Base-by-base conservation (phyloP, 2,113 vertebrate species). In the Sisor rabdophorus region DNA sequence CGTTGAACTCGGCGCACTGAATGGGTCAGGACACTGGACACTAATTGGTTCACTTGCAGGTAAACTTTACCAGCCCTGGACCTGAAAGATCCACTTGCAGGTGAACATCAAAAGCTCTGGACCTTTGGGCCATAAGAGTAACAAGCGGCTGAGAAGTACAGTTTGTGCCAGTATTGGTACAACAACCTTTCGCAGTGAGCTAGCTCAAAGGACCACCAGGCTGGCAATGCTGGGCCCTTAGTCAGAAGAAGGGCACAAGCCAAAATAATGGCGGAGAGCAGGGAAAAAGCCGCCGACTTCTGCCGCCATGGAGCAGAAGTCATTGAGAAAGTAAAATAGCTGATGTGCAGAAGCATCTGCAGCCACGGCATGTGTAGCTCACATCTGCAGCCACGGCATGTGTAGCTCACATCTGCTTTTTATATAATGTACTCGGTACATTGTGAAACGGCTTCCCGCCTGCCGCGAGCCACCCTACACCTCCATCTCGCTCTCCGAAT, bases 361-460 rank as follows among this genome's bases (percentile, higher is more conserved):
- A 91, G 86, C 88, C 86, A 78, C 87, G 88, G 32, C n/a, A n/a
- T n/a, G 44, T 76, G 81, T 83, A 80, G 32, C 44, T 68, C 85
- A 90, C 90, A 90, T 88, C 86, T 89, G 86, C 87, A 91, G 86
- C 88, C 86, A 78, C 87, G 88, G 32, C n/a, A n/a, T n/a, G 44
- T 76, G 81, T 83, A 80, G 32, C 44, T 68, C 85, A 90, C 90
- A 90, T 91, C 89, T 91, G 90, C 88, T 92, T 91, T 81, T 87
- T 86, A 91, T 91, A 87, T 90, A 75, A 88, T 88, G 89, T 91
- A 88, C 89, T 91, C 76, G 69, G 89, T 90, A 86, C 84, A 86
- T 84, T 89, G 85, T 87, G 85, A 88, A 83, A 84, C 79, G 80
- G 77, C 81, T 86, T 85, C 70, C 76, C 40, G 53, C 47, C 79